phyloP scores from a whole-genome alignment of 2,797 vertebrate genomes.

The Etheostoma nigrum region DNA sequence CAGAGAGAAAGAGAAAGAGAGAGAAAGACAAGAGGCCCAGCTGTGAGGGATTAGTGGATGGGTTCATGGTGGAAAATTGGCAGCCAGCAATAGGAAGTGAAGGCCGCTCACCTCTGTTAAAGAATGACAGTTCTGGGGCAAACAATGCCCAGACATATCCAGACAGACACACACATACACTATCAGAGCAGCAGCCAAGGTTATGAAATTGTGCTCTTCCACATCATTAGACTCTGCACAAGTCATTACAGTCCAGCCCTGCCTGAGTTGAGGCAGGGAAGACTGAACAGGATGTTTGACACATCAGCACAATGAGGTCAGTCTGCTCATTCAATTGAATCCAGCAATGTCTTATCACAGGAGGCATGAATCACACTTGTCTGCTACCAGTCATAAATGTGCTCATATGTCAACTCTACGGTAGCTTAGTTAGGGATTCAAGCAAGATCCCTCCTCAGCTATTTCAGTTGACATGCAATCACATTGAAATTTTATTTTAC shows the following conservation, averaged over 20 bases:
- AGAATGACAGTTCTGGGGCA: constrained; percentile 74
- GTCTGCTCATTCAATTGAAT: constrained; percentile 56
- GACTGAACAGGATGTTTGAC: constrained; percentile 67
- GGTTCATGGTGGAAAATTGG: constrained; percentile 77
- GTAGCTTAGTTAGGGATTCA: constrained; percentile 4
- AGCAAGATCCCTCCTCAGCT: not conserved
- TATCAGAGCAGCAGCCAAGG: constrained; percentile 58
- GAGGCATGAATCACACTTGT: constrained; percentile 33
- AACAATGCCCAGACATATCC: constrained; percentile 64
- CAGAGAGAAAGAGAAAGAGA: constrained; percentile 18
- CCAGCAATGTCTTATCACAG: constrained; percentile 53
- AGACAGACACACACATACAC: constrained; percentile 60
- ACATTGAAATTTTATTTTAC: not conserved
- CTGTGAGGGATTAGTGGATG: constrained; percentile 73
- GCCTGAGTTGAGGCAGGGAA: constrained; percentile 44
- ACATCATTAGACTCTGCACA: constrained; percentile 69
- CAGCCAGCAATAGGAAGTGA: constrained; percentile 69
- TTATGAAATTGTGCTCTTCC: constrained; percentile 73
- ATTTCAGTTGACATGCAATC: not conserved
- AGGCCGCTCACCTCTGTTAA: constrained; percentile 70
- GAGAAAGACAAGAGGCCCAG: constrained; percentile 43
- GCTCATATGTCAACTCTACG: constrained; percentile 13
- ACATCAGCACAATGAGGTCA: constrained; percentile 63
- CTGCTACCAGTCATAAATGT: constrained; percentile 23
- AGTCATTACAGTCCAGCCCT: constrained; percentile 64